phyloP scores from a whole-genome alignment of 2,113 vertebrate genomes.

The Entomyzon cyanotis region DNA sequence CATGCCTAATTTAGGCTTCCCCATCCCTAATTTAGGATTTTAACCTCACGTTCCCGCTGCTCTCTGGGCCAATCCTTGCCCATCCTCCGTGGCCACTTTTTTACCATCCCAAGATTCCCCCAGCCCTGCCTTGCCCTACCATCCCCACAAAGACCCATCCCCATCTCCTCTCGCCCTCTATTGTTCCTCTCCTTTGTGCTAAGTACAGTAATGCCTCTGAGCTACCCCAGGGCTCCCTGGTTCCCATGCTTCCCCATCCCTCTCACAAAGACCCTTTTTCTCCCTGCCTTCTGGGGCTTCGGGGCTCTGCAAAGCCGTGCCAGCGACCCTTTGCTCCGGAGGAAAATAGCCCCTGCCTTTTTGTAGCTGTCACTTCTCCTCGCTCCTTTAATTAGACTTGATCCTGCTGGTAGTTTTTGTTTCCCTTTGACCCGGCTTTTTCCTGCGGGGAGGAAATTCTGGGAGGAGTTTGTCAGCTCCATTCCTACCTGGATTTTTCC shows the following conservation, averaged over 20 bases:
- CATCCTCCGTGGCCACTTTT: not conserved
- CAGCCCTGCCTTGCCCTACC: not conserved
- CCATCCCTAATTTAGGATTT: not conserved
- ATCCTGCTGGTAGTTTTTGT: not conserved
- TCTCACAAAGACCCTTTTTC: slow-evolving; percentile 15
- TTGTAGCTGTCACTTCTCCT: slow-evolving; percentile 7
- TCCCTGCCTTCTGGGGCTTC: not conserved
- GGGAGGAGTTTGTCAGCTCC: not conserved
- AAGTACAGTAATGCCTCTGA: slow-evolving; percentile 23
- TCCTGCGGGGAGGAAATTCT: not conserved
- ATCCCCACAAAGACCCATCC: not conserved
- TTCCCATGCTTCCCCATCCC: not conserved
- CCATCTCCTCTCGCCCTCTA: not conserved
- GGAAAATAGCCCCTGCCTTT: slow-evolving; percentile 29
- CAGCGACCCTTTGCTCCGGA: not conserved
- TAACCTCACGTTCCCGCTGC: not conserved
- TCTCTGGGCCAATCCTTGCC: not conserved
- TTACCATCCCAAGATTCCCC: not conserved
- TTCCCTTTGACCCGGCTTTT: not conserved
- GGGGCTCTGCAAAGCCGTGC: not conserved
- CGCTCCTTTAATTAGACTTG: slow-evolving; percentile 31
- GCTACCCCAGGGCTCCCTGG: not conserved
- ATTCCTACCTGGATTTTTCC: not conserved
- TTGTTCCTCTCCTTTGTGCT: slow-evolving; percentile 23
- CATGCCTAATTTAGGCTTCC: not conserved